Percentiles rank a stretch among this genome's conserved stretches.
phyloP scores from a whole-genome alignment of 2,888 invertebrate genomes.

The Eulithis prunata region DNA sequence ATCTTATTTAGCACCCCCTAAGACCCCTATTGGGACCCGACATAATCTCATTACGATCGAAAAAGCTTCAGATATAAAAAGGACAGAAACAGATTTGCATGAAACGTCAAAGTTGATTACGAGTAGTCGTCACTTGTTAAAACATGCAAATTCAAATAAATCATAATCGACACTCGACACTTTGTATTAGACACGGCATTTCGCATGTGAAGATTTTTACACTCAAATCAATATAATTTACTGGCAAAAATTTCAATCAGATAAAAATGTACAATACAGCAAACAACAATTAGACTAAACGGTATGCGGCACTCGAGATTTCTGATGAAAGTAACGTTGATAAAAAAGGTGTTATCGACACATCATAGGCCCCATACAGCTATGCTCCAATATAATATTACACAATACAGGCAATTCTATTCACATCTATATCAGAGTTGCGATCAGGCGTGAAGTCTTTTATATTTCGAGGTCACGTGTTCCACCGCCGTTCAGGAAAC shows the following conservation, averaged over 20 bases:
- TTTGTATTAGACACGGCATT: conserved; percentile 15
- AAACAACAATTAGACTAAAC: conserved; percentile 22
- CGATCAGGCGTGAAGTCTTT: conserved; percentile 82
- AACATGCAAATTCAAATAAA: conserved; percentile 61
- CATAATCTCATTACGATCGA: conserved; percentile 81
- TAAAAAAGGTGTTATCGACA: conserved; percentile 46
- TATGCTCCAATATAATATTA: conserved; percentile 66
- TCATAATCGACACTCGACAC: conserved; percentile 41
- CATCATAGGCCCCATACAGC: conserved; percentile 46
- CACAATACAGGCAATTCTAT: conserved; percentile 80
- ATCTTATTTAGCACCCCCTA: conserved; percentile 81
- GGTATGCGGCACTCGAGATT: conserved; percentile 16
- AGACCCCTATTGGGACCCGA: conserved; percentile 62
- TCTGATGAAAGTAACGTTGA: conserved; percentile 35
- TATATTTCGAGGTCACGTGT: conserved; percentile 79
- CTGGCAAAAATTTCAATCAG: conserved; percentile 13
- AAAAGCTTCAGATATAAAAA: conserved; percentile 76
- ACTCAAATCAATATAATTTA: conserved; percentile 2
- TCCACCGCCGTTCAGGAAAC: conserved; percentile 78
- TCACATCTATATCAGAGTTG: conserved; percentile 73
- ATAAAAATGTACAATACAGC: conserved; percentile 13
- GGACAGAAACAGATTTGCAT: conserved; percentile 80
- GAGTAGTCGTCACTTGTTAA: conserved; percentile 53
- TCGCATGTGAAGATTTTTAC: conserved; percentile 22
- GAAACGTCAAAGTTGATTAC: conserved; percentile 77